phyloP scores from a whole-genome alignment of 2,113 vertebrate species.

The Phaethornis superciliosus region DNA sequence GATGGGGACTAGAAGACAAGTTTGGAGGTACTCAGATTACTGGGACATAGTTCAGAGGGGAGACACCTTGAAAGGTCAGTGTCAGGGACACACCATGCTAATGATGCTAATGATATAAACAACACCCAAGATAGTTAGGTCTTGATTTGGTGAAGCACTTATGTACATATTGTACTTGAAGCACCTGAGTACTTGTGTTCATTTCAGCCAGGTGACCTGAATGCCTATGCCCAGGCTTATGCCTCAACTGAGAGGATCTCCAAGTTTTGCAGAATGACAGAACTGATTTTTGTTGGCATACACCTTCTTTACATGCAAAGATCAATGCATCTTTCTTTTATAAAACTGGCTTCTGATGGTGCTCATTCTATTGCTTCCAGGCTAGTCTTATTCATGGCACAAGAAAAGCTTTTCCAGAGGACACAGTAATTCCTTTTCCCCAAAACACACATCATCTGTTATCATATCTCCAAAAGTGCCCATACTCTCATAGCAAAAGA shows the following conservation, averaged over 20 bases:
- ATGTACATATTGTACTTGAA: neutral
- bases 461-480: neutral
- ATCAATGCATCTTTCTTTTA: neutral
- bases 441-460: neutral
- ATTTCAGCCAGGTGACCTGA: slow-evolving; percentile 25
- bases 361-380: neutral
- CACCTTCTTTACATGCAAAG: neutral
- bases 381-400: neutral
- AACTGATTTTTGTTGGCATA: neutral
- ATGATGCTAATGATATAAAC: slow-evolving; percentile 45
- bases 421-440: neutral
- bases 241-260: neutral
- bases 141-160: neutral
- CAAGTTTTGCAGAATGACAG: neutral
- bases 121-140: neutral
- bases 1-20: slow-evolving; percentile 27
- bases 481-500: neutral
- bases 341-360: neutral
- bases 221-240: neutral
- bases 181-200: slow-evolving; percentile 34
- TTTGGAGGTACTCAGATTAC: slow-evolving; percentile 53
- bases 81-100: slow-evolving; percentile 1
- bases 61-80: slow-evolving; percentile 65
- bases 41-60: slow-evolving; percentile 26
- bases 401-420: neutral